Evolutionary conservation across 2,113 vertebrate species (phyloP).

Genomic region (Speoplatyrhinus poulsoni): DNA sequence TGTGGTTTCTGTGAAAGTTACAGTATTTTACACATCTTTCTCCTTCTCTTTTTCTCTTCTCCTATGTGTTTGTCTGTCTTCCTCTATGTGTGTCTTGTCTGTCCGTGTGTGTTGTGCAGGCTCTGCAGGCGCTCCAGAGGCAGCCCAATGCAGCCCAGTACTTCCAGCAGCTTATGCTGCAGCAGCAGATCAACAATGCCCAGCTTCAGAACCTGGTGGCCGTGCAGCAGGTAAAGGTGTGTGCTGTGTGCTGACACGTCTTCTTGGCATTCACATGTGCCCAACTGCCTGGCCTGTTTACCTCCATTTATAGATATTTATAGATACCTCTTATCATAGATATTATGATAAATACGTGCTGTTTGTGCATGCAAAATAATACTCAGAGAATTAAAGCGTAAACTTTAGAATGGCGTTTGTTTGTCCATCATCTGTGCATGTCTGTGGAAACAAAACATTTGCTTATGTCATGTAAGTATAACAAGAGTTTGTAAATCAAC

Average conservation of each 20-base stretch:
- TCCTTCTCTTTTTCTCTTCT: background rate
- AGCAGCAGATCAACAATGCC: conserved; percentile 94
- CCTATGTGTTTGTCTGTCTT: background rate
- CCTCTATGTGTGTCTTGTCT: conserved; percentile 5
- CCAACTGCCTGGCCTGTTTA: too few species aligned
- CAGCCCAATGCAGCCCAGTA: conserved; percentile 97
- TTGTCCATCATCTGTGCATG: too few species aligned
- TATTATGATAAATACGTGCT: too few species aligned
- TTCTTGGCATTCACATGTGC: background rate
- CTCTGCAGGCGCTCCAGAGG: conserved; percentile 92
- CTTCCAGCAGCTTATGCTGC: conserved; percentile 98
- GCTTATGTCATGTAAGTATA: too few species aligned
- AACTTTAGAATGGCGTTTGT: too few species aligned
- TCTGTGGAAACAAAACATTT: too few species aligned
- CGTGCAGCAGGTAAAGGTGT: conserved; percentile 88
- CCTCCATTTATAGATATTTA: too few species aligned
- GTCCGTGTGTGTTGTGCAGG: conserved; percentile 67
- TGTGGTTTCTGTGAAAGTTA: too few species aligned
- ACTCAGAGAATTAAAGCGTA: too few species aligned
- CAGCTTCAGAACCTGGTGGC: conserved; percentile 94
- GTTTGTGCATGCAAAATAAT: too few species aligned
- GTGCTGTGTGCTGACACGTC: background rate
- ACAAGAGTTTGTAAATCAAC: too few species aligned
- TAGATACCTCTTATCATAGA: too few species aligned
- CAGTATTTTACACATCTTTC: background rate